Conservation (phyloP, 2,113 vertebrate genomes). For the Vulpes ferrilata region DNA sequence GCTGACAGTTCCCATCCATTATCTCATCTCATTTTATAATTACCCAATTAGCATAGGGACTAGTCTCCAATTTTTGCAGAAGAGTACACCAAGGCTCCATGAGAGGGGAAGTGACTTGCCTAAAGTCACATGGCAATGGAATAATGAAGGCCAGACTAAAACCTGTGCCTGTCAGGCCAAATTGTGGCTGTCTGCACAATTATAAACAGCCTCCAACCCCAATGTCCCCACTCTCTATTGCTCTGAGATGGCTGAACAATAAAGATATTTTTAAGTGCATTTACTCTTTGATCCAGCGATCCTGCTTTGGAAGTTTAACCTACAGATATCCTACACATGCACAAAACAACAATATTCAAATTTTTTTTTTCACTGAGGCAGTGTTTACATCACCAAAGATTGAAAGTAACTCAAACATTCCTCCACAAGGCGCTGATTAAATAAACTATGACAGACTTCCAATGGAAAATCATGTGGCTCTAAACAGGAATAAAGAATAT, state of each 20-base stretch:
- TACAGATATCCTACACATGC: background rate
- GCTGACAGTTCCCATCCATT: background rate
- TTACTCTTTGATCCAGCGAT: conserved; percentile 18
- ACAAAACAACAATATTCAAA: background rate
- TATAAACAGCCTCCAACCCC: background rate
- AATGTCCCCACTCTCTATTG: background rate
- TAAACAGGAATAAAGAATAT: background rate
- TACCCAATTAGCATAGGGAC: background rate
- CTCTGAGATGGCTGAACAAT: background rate
- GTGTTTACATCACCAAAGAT: background rate
- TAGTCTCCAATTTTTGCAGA: background rate
- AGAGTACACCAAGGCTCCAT: background rate
- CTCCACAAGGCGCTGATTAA: background rate
- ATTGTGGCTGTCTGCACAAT: background rate
- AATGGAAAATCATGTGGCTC: background rate
- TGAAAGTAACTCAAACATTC: background rate
- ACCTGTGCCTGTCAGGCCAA: background rate
- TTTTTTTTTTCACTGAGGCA: background rate
- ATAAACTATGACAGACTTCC: background rate
- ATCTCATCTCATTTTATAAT: background rate
- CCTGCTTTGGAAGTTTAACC: background rate
- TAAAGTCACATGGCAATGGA: background rate
- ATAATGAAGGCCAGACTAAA: background rate
- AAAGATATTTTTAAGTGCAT: background rate
- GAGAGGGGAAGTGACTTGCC: background rate